A percentile compares a stretch with the other conserved stretches of the same genome.
Evolutionary conservation across 2,113 vertebrate species (phyloP).

Genomic region (Elephas maximus): DNA sequence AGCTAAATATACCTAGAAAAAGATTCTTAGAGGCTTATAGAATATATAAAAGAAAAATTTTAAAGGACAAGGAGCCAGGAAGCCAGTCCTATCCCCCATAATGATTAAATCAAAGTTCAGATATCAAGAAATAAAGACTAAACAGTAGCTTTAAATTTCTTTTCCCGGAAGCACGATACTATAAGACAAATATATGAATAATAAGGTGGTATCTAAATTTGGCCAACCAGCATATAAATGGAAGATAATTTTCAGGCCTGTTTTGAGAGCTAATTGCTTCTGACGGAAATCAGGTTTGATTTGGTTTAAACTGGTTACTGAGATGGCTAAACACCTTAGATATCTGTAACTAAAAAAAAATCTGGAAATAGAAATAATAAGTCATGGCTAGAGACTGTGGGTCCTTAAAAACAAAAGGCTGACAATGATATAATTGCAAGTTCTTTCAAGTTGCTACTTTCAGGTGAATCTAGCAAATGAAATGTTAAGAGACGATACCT

Average conservation of each 20-base stretch:
- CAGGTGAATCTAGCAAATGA: background rate
- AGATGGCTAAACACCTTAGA: background rate
- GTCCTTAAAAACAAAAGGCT: background rate
- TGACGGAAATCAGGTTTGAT: background rate
- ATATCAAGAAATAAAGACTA: rapidly evolving
- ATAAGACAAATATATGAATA: background rate
- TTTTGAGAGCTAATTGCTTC: background rate
- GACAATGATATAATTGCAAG: background rate
- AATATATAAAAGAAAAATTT: rapidly evolving
- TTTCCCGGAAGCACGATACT: background rate
- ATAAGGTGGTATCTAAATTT: background rate
- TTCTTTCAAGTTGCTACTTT: background rate
- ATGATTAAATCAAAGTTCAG: background rate
- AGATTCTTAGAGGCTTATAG: rapidly evolving
- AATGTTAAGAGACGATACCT: background rate
- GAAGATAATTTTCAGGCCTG: background rate
- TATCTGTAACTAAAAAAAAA: background rate
- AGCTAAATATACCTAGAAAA: background rate
- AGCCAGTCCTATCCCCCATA: rapidly evolving
- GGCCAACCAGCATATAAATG: background rate
- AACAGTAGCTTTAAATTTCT: rapidly evolving
- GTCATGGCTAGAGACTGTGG: background rate
- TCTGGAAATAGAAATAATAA: background rate
- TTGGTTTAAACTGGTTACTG: background rate
- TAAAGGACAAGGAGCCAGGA: background rate